These are phyloP conservation scores for Sylvilagus bachmani DNA, from an alignment of 2,113 vertebrate species.

Conservation along the genomic window DNA sequence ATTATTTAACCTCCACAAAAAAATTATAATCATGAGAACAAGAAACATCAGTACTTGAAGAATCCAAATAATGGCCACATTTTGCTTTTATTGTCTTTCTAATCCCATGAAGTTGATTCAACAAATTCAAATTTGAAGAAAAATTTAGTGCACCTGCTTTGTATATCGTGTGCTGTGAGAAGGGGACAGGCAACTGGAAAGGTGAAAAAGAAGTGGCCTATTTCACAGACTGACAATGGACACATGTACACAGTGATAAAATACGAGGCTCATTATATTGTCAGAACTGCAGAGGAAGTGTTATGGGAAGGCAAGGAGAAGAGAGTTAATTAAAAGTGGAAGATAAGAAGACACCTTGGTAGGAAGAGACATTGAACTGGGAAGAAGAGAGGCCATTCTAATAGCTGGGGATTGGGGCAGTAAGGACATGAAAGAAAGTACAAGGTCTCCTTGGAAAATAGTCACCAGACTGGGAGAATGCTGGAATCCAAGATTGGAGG, in stretches of 20 bases:
- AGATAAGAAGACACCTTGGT: background rate
- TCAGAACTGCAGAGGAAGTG: background rate
- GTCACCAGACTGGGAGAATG: background rate
- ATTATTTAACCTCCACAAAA: background rate
- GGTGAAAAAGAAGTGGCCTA: background rate
- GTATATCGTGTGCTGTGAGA: background rate
- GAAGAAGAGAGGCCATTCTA: background rate
- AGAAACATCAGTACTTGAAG: background rate
- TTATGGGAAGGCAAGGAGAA: background rate
- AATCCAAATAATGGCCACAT: background rate
- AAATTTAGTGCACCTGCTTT: background rate
- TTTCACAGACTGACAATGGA: background rate
- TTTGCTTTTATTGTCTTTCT: slow-evolving; percentile 22
- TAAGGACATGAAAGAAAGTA: background rate
- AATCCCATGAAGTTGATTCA: slow-evolving; percentile 22
- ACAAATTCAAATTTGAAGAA: background rate
- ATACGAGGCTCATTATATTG: background rate
- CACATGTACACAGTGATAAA: background rate
- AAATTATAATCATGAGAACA: background rate
- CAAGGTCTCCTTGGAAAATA: background rate
- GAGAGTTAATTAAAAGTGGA: background rate
- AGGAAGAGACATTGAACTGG: background rate
- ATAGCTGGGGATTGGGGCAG: background rate
- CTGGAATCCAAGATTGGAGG: background rate
- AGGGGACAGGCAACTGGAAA: background rate